phyloP scores from a whole-genome alignment of 2,113 vertebrate genomes.

The Centropus unirufus region DNA sequence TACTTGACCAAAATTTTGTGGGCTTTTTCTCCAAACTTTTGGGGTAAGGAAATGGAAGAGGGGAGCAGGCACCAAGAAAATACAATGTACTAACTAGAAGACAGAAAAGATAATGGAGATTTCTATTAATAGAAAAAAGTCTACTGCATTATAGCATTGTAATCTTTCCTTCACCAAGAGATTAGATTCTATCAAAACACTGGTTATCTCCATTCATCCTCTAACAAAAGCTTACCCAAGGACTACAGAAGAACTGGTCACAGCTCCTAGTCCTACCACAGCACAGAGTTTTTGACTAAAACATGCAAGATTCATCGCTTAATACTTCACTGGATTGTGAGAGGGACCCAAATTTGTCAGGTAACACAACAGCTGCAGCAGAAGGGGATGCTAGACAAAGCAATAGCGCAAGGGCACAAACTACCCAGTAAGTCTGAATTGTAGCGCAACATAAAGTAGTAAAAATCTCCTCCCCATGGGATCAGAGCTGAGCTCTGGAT shows the following conservation, averaged over 20 bases:
- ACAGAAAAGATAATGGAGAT: neutral
- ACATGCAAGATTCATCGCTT: neutral
- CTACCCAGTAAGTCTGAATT: neutral
- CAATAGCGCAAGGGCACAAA: fast-evolving
- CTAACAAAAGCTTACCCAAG: neutral
- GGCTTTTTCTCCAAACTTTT: neutral
- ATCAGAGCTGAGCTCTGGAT: neutral
- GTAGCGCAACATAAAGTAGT: neutral
- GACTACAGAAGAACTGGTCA: neutral
- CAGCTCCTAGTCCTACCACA: neutral
- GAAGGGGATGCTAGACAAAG: neutral
- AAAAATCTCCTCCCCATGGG: neutral
- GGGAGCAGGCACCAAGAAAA: neutral
- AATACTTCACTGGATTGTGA: neutral
- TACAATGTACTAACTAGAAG: neutral
- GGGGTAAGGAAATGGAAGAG: neutral
- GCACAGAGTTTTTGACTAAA: neutral
- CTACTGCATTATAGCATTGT: neutral
- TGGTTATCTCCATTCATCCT: neutral
- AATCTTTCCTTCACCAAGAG: neutral
- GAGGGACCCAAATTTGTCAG: neutral
- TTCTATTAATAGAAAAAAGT: neutral
- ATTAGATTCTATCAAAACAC: neutral
- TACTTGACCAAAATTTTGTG: neutral
- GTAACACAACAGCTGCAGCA: neutral